phyloP scores from a whole-genome alignment of 2,797 vertebrate species.

The Telmatherina bonti region DNA sequence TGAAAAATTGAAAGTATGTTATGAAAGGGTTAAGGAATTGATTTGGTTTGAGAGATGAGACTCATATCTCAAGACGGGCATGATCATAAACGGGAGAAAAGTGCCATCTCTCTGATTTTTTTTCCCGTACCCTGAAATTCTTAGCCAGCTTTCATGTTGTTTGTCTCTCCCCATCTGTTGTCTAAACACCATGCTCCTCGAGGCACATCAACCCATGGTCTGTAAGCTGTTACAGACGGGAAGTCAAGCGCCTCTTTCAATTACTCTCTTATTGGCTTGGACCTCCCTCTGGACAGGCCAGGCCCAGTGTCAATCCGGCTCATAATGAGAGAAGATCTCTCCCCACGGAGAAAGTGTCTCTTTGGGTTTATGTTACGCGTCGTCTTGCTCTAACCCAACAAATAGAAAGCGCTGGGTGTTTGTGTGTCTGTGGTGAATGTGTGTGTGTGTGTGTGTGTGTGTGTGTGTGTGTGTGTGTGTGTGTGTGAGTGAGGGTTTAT shows the following conservation, averaged over 20 bases:
- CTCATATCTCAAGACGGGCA: slow-evolving; percentile 7
- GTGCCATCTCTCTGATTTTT: slow-evolving; percentile 17
- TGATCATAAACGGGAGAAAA: slow-evolving; percentile 29
- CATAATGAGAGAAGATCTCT: slow-evolving; percentile 83
- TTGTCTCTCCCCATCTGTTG: slow-evolving; percentile 78
- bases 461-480: slow-evolving; percentile 15
- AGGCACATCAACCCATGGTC: slow-evolving; percentile 68
- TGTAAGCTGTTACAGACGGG: slow-evolving; percentile 76
- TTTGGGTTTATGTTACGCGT: slow-evolving; percentile 76
- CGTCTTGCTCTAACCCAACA: slow-evolving; percentile 71
- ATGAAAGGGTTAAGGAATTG: slow-evolving; percentile 13
- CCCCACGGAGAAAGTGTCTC: slow-evolving; percentile 77
- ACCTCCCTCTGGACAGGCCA: slow-evolving; percentile 75
- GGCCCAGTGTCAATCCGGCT: slow-evolving; percentile 78
- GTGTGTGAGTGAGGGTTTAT: slow-evolving; percentile 2
- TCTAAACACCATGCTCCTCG: slow-evolving; percentile 70
- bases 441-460: slow-evolving; percentile 21
- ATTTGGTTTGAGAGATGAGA: slow-evolving; percentile 20
- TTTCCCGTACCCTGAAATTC: slow-evolving; percentile 37
- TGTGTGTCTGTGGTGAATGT: too few relatives aligned
- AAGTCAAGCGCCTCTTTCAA: slow-evolving; percentile 84
- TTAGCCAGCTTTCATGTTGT: slow-evolving; percentile 64
- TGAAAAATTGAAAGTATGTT: too few relatives aligned
- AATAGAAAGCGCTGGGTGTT: slow-evolving; percentile 62
- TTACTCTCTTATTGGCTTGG: slow-evolving; percentile 81